phyloP scores from a whole-genome alignment of 2,888 invertebrate species.

The Matsumyia berberina region DNA sequence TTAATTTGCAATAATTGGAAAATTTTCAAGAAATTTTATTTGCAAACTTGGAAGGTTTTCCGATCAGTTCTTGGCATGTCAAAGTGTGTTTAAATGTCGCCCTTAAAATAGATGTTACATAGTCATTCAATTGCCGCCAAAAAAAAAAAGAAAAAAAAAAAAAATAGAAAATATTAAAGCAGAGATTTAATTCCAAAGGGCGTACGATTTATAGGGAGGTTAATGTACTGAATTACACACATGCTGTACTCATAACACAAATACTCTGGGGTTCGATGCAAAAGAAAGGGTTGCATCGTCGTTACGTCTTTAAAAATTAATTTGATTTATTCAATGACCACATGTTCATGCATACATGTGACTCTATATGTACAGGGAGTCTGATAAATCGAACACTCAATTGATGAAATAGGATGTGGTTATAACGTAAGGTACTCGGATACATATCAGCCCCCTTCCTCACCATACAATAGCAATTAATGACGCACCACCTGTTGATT shows the following conservation, averaged over 20 bases:
- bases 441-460: neutral
- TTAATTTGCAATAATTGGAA: slow-evolving; percentile 2
- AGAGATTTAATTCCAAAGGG: too few species aligned
- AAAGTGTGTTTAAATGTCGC: neutral
- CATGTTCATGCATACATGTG: too few species aligned
- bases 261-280: too few species aligned
- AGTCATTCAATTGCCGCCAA: slow-evolving; percentile 41
- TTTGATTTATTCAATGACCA: neutral
- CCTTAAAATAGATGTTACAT: neutral
- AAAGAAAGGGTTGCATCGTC: too few species aligned
- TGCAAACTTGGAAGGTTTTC: neutral
- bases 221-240: too few species aligned
- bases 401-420: slow-evolving; percentile 6
- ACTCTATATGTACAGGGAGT: too few species aligned
- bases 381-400: neutral
- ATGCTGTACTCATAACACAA: too few species aligned
- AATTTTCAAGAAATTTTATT: neutral
- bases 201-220: too few species aligned
- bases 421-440: neutral
- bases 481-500: slow-evolving; percentile 42
- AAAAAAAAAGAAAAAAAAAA: too few species aligned
- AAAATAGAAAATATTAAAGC: too few species aligned
- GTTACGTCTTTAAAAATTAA: neutral
- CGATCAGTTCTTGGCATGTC: slow-evolving; percentile 4
- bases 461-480: slow-evolving; percentile 2